Conservation (phyloP, 2,888 invertebrate genomes). For the Oscheius sp. region DNA sequence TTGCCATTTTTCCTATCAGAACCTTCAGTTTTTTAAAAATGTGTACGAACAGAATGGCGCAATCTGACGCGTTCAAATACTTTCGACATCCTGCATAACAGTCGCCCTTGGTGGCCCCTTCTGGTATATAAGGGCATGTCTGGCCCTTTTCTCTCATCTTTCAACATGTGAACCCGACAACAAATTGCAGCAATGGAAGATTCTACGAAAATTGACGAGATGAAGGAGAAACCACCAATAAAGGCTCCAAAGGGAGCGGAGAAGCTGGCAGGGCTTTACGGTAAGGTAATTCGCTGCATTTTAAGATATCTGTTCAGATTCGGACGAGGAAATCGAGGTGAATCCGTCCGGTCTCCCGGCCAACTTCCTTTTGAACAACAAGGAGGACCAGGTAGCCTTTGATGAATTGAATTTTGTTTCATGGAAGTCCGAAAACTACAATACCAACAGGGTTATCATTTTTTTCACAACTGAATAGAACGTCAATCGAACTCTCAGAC, state of each 20-base stretch:
- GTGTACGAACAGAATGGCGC: background rate
- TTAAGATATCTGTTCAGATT: conserved; percentile 31
- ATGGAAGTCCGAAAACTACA: too few relatives aligned
- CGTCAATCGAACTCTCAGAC: too few relatives aligned
- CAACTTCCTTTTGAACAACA: conserved; percentile 48
- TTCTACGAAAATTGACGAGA: conserved; percentile 17
- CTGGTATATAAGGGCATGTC: background rate
- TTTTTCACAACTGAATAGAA: too few relatives aligned
- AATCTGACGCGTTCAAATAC: background rate
- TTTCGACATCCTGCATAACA: conserved; percentile 1
- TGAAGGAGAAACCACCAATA: conserved; percentile 17
- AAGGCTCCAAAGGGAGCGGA: conserved; percentile 33
- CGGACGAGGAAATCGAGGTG: conserved; percentile 47
- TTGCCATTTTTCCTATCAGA: too few relatives aligned
- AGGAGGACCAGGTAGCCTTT: conserved; percentile 42
- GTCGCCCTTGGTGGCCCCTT: background rate
- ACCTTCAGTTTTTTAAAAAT: too few relatives aligned
- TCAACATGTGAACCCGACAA: conserved; percentile 16
- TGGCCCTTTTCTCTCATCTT: background rate
- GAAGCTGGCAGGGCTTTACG: conserved; percentile 46
- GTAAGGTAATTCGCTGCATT: conserved; percentile 11
- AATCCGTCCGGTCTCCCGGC: conserved; percentile 49
- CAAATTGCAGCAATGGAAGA: conserved; percentile 24
- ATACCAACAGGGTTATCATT: too few relatives aligned
- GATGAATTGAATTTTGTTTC: background rate